Percentiles rank a stretch among this genome's conserved stretches.
phyloP scores from a whole-genome alignment of 2,113 vertebrate species.

The Sclerurus mexicanus region DNA sequence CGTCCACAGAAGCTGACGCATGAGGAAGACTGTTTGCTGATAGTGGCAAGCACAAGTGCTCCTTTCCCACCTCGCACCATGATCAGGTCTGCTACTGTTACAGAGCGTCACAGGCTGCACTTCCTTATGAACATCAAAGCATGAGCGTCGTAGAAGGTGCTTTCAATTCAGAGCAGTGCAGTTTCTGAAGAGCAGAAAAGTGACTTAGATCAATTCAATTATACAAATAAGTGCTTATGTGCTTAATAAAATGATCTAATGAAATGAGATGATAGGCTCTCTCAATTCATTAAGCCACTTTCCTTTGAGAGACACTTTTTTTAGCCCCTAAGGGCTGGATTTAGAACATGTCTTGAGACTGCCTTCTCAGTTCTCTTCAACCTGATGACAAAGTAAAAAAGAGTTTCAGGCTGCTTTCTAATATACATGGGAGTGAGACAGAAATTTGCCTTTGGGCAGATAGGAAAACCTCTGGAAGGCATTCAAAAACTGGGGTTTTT shows the following conservation, averaged over 20 bases:
- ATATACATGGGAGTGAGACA: accelerated
- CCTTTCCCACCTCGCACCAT: accelerated
- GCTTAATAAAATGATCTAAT: neutral
- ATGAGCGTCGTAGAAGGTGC: neutral
- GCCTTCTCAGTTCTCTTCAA: neutral
- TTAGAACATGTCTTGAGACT: neutral
- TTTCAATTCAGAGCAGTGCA: neutral
- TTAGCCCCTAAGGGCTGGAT: neutral
- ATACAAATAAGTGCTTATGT: neutral
- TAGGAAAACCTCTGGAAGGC: neutral
- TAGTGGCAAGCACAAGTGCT: neutral
- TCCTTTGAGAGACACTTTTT: neutral
- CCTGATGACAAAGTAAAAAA: neutral
- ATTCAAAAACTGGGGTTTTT: neutral
- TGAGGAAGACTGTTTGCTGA: neutral
- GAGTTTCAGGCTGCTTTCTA: neutral
- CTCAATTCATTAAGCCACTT: neutral
- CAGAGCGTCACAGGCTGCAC: neutral
- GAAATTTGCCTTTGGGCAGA: neutral
- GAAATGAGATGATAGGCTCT: neutral
- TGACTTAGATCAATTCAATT: neutral
- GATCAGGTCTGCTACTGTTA: neutral
- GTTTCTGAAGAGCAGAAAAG: neutral
- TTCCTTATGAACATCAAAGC: neutral
- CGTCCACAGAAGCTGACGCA: neutral